These are phyloP conservation scores for Galeopterus variegatus DNA, from an alignment of 2,113 vertebrate species.

Conservation along the genomic window DNA sequence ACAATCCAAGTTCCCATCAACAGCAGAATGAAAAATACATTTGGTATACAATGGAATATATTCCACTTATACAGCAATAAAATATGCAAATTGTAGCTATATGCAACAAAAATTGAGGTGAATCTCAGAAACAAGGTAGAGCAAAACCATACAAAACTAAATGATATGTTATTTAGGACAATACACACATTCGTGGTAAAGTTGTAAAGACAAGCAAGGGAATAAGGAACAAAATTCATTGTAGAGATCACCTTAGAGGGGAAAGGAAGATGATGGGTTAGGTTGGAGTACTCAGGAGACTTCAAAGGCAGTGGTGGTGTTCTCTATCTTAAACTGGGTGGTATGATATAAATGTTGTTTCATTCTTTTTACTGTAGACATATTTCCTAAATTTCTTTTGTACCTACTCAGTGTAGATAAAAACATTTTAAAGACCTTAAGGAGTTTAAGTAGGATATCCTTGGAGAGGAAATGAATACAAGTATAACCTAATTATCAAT, in stretches of 20 bases:
- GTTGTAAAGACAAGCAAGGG: background rate
- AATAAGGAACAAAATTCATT: background rate
- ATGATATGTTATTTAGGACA: background rate
- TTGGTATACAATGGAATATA: background rate
- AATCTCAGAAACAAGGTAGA: background rate
- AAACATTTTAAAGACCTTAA: conserved; percentile 22
- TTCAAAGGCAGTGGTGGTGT: background rate
- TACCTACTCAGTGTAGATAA: background rate
- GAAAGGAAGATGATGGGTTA: background rate
- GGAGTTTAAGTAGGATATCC: background rate
- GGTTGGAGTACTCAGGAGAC: background rate
- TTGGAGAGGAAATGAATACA: conserved; percentile 29
- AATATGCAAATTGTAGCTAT: background rate
- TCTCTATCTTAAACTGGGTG: background rate
- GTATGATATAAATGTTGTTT: background rate
- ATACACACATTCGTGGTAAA: background rate
- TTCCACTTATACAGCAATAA: background rate
- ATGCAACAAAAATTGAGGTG: background rate
- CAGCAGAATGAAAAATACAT: conserved; percentile 4
- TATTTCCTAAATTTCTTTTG: conserved; percentile 10
- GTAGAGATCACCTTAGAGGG: background rate
- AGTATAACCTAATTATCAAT: conserved; percentile 20
- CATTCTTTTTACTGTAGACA: background rate
- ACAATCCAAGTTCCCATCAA: background rate
- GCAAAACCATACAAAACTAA: background rate